Evolutionary conservation across 2,113 vertebrate genomes (phyloP).

Genomic region (Synodontis membranacea): DNA sequence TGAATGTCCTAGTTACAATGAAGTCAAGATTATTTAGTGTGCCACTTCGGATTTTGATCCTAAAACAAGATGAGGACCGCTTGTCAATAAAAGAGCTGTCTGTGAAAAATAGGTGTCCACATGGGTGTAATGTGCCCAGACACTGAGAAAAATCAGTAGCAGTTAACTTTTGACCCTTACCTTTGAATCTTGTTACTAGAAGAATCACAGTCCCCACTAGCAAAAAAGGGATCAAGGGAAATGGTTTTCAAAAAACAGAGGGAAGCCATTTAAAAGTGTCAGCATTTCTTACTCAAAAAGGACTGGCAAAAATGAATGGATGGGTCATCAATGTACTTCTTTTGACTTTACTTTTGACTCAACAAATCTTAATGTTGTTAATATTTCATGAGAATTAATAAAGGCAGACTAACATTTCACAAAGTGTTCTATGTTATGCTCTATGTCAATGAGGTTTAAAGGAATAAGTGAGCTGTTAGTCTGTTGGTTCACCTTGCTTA

Average conservation of each 20-base stretch:
- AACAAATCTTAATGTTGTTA: background rate
- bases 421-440: background rate
- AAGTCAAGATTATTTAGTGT: conserved; percentile 27
- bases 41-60: conserved; percentile 34
- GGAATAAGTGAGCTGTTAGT: background rate
- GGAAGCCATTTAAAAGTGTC: background rate
- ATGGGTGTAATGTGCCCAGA: conserved; percentile 39
- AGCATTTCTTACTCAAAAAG: background rate
- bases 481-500: too few species aligned
- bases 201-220: conserved; percentile 35
- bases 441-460: background rate
- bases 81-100: background rate
- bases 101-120: conserved; percentile 44
- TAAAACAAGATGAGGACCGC: background rate
- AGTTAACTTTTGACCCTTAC: conserved; percentile 50
- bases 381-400: background rate
- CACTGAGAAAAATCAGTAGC: conserved; percentile 24
- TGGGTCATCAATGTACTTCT: background rate
- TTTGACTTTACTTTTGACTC: background rate
- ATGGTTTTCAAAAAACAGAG: background rate
- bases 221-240: conserved; percentile 38
- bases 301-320: background rate
- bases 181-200: conserved; percentile 45
- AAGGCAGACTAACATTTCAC: background rate
- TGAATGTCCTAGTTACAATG: conserved; percentile 11